A percentile compares a stretch with the other conserved stretches of the same genome.
phyloP scores from a whole-genome alignment of 2,113 vertebrate species.

The Nymphicus hollandicus region DNA sequence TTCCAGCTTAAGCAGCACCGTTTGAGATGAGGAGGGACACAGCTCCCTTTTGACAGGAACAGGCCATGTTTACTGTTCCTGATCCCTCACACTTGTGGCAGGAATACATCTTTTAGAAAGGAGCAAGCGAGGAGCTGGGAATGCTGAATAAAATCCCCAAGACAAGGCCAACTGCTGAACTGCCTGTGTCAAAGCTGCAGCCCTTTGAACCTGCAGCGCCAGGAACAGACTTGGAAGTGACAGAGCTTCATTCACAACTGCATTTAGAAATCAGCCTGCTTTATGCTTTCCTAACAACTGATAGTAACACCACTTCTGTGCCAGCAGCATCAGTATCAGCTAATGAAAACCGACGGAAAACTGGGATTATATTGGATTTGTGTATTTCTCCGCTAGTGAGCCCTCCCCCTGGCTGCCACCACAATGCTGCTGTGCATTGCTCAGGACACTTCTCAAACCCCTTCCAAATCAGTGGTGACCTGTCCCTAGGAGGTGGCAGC shows the following conservation, averaged over 20 bases:
- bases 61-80: not conserved
- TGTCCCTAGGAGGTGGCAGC: not conserved
- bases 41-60: not conserved
- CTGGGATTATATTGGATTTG: not conserved
- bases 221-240: not conserved
- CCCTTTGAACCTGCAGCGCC: not conserved
- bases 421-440: accelerated
- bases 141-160: not conserved
- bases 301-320: not conserved
- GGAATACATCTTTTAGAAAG: not conserved
- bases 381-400: not conserved
- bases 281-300: not conserved
- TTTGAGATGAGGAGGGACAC: not conserved
- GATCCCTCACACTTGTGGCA: not conserved
- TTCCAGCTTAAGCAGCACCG: not conserved
- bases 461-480: not conserved
- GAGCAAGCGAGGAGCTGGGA: not conserved
- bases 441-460: not conserved
- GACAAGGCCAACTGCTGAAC: not conserved
- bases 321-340: not conserved
- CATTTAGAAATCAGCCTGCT: not conserved
- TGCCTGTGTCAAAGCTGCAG: not conserved
- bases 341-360: not conserved
- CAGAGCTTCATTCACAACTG: not conserved
- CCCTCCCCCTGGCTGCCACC: not conserved